Evolutionary conservation across 2,113 vertebrate species (phyloP).

Genomic region (Vireo altiloquus): DNA sequence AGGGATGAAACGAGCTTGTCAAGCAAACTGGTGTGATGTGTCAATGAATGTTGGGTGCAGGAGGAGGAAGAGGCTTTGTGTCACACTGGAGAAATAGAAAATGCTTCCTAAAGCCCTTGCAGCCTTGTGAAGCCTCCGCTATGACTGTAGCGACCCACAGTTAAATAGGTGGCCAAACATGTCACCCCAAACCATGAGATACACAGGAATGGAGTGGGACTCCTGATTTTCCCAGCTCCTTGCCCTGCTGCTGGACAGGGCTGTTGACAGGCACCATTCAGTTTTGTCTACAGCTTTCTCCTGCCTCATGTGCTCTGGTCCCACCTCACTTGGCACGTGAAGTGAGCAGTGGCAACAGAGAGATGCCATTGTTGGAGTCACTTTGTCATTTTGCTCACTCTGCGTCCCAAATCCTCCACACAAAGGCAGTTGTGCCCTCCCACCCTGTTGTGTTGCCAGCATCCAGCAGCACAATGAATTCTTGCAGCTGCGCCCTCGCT

Average conservation of each 20-base stretch:
- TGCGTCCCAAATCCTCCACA: background rate
- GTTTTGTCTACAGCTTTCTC: background rate
- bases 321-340: background rate
- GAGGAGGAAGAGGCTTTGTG: background rate
- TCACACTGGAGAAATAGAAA: background rate
- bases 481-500: constrained; percentile 24
- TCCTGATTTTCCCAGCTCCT: background rate
- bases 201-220: background rate
- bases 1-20: background rate
- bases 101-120: background rate
- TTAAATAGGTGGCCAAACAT: background rate
- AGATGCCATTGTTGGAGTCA: background rate
- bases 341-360: background rate
- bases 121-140: background rate
- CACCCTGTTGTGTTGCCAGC: background rate
- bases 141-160: background rate
- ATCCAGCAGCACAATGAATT: constrained; percentile 48
- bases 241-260: background rate
- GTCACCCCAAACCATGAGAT: background rate
- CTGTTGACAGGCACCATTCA: background rate
- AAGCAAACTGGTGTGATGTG: background rate
- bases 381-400: background rate
- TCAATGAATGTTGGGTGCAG: background rate
- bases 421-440: background rate
- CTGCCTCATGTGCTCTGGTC: background rate